Base-by-base conservation (phyloP, 2,113 vertebrate species). In the Globicephala melas region DNA sequence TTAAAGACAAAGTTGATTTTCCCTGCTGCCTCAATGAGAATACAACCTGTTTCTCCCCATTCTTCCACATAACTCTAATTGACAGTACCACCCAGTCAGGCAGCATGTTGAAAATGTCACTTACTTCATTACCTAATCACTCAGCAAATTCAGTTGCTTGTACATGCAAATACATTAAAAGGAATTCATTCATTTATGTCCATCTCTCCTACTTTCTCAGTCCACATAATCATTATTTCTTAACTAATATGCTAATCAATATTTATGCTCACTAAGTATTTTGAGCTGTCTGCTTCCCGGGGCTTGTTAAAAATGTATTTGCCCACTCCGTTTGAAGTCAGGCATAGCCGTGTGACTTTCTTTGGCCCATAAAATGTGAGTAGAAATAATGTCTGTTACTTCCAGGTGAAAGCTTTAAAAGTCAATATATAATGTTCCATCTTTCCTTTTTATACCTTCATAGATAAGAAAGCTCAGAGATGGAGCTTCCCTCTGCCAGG, bases 1-100 rank as follows among this genome's bases (percentile, higher is more conserved):
- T 96, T 93, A 92, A 71, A 91, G 76, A 82, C 62, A 23, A 93
- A 68, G 63, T 47, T 89, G 23, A 86, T 86, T 62, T 38, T 91
- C 70, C n/a, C 6, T n/a, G 31, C 47, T 67, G 6, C 20, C 17
- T 89, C 20, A 65, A 8, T 67, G 47, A 85, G 26, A 89, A 25
- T 47, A 58, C 67, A 92, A 70, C 11, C 28, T 36, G 3, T 33
- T 90, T 95, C 28, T 91, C 21, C 8, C 7, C 62, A 71, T 17
- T 93, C 44, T 85, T 44, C 8, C 26, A 47, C 26, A 44, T 70
- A 26, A 63, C 13, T 82, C 8, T 83, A 67, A 70, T 20, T 11
- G 65, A 93, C 14, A 60, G 8, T 87, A 14, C 73, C 28, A 41
- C 47, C 92, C 14, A 58, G 17, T 89, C 50, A 94, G 44, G 28